These are phyloP conservation scores for Amphiprion ocellaris DNA, from an alignment of 2,113 vertebrate genomes.

Conservation along the genomic window DNA sequence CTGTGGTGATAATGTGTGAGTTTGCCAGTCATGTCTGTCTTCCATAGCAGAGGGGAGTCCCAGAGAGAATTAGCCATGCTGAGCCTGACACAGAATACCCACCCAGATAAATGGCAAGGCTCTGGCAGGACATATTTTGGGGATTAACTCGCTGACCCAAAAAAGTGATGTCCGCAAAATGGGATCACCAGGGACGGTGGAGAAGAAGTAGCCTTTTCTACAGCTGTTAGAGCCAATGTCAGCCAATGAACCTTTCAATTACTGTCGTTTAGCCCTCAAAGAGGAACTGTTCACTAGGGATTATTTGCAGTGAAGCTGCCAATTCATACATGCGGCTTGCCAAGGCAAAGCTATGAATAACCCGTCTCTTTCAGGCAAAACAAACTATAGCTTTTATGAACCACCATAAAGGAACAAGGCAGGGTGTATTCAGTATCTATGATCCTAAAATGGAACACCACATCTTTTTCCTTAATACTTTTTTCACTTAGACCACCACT, in stretches of 20 bases:
- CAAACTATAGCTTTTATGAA: not conserved
- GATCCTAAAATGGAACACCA: conserved; percentile 23
- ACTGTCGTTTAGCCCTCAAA: conserved; percentile 56
- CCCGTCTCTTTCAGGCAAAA: conserved; percentile 29
- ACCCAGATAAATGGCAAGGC: conserved; percentile 80
- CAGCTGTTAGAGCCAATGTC: conserved; percentile 59
- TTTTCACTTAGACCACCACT: conserved; percentile 53
- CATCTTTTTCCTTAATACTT: conserved; percentile 23
- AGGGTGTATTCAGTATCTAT: conserved; percentile 18
- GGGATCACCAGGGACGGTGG: conserved; percentile 72
- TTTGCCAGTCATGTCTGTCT: conserved; percentile 79
- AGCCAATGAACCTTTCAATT: conserved; percentile 64
- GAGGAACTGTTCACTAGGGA: conserved; percentile 38
- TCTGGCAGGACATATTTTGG: conserved; percentile 84
- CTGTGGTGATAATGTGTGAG: conserved; percentile 79
- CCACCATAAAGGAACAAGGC: conserved; percentile 42
- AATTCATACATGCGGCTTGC: conserved; percentile 37
- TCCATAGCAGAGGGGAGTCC: conserved; percentile 71
- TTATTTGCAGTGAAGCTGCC: conserved; percentile 40
- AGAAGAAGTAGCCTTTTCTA: conserved; percentile 70
- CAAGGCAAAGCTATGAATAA: conserved; percentile 40
- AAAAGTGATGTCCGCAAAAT: conserved; percentile 79
- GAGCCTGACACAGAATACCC: conserved; percentile 81
- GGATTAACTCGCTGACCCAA: conserved; percentile 86
- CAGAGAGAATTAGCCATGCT: conserved; percentile 78